phyloP scores from a whole-genome alignment of 2,797 vertebrate species.

The Pantherophis vulpinus region DNA sequence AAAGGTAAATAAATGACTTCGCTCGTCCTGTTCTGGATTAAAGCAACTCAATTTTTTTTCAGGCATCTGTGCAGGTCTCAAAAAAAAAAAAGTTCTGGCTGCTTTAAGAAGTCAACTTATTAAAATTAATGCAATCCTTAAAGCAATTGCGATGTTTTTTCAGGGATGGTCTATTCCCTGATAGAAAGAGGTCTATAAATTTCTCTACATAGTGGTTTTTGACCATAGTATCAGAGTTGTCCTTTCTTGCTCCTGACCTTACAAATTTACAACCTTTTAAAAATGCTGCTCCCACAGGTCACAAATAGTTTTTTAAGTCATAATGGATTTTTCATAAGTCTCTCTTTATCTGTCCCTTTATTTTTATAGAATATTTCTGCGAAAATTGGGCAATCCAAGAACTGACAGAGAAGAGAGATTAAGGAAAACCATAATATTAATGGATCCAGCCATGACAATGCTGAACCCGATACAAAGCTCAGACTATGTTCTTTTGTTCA shows the following conservation, averaged over 20 bases:
- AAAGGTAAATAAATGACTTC: not conserved
- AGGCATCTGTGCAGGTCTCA: not conserved
- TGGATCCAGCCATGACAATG: not conserved
- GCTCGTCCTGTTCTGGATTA: not conserved
- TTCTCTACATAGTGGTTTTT: not conserved
- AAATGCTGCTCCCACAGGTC: not conserved
- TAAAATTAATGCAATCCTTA: not conserved
- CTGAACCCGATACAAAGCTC: not conserved
- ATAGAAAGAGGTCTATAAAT: not conserved
- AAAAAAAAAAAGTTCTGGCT: not conserved
- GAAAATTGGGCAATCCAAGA: not conserved
- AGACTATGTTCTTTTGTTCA: conserved; percentile 15
- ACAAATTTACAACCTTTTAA: not conserved
- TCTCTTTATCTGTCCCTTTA: not conserved
- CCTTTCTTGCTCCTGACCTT: not conserved
- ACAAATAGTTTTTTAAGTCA: not conserved
- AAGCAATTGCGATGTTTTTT: not conserved
- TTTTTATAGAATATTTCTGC: not conserved
- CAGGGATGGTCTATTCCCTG: not conserved
- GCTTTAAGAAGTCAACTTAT: not conserved
- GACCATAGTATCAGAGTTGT: not conserved
- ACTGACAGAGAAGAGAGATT: not conserved
- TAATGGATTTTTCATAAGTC: not conserved
- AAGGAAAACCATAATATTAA: not conserved
- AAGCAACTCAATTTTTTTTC: not conserved